These are phyloP conservation scores for Calameuta filiformis DNA, from an alignment of 2,888 invertebrate species.

Conservation along the genomic window DNA sequence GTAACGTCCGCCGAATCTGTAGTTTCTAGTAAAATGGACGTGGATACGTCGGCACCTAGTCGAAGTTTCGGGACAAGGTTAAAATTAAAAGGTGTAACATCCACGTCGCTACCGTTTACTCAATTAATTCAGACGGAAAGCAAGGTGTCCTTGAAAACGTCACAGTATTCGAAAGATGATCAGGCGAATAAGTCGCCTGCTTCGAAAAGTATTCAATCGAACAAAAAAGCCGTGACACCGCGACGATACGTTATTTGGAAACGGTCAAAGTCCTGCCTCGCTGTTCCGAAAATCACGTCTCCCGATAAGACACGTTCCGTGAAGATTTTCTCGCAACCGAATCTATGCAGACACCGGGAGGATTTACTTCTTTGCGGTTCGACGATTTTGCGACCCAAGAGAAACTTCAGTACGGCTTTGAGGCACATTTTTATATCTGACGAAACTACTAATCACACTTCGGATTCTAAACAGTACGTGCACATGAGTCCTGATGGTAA, in stretches of 20 bases:
- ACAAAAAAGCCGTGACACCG: conserved; percentile 36
- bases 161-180: background rate
- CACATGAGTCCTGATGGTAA: conserved; percentile 29
- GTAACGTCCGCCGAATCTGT: background rate
- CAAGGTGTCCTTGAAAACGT: background rate
- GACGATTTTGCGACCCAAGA: conserved; percentile 15
- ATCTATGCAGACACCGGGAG: conserved; percentile 37
- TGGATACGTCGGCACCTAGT: background rate
- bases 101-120: background rate
- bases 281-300: conserved; percentile 36
- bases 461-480: conserved; percentile 47
- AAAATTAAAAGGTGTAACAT: background rate
- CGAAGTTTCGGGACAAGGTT: background rate
- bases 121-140: background rate
- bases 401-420: conserved; percentile 30
- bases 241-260: conserved; percentile 48
- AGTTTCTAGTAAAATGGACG: background rate
- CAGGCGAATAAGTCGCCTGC: background rate
- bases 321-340: conserved; percentile 46
- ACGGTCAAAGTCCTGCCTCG: conserved; percentile 47
- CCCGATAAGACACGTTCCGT: conserved; percentile 35
- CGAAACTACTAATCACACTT: conserved; percentile 41
- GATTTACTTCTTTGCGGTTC: conserved; percentile 28
- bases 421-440: conserved; percentile 33
- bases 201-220: background rate